Evolutionary conservation across 2,113 vertebrate genomes (phyloP), one percentile per base, ranked within the genome.

Genomic region (Bubo scandiacus): DNA sequence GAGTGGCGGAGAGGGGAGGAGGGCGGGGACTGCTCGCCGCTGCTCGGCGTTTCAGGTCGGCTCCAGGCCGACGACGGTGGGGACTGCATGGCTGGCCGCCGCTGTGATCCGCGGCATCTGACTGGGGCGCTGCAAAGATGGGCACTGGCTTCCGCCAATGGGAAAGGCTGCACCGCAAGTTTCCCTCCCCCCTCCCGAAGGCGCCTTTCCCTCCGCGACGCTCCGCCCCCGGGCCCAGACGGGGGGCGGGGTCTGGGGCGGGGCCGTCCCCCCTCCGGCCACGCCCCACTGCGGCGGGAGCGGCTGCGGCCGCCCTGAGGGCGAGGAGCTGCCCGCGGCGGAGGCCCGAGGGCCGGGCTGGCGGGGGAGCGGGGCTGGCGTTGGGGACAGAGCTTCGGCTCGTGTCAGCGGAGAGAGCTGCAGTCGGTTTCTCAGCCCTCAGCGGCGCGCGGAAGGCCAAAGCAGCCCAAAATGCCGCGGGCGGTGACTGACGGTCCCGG

Each of bases 271-370:
- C 42, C 42, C 42, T 43, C 42, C 42, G 13, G 2, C 43, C n/a
- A 43, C 88, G 55, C 92, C 95, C 88, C 83, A 92, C 65, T 92
- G 91, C 95, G 96, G 96, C 88, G 94, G 20, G 26, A 30, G 9
- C 21, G 36, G 71, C 20, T 52, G 74, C 38, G 34, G 38, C 34
- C 45, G 38, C 23, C 14, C 2, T 8, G 36, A 16, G 42, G 30
- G 36, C 3, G 5, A 3, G 3, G 23, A 2, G 55, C 10, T 5
- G 1, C 47, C 5, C 15, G 57, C 27, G 22, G 40, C 22, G 40
- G 26, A 38, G n/a, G 5, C 19, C 10, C 3, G 27, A 4, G 43
- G 6, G 40, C 8, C 9, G 27, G 19, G 14, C 8, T 21, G 34
- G 21, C 22, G 32, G 29, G n/a, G 30, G 14, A 11, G 65, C 8